phyloP scores from a whole-genome alignment of 30 jellyfish, hydroid and myxozoan species.

The Aurelia sp. region DNA sequence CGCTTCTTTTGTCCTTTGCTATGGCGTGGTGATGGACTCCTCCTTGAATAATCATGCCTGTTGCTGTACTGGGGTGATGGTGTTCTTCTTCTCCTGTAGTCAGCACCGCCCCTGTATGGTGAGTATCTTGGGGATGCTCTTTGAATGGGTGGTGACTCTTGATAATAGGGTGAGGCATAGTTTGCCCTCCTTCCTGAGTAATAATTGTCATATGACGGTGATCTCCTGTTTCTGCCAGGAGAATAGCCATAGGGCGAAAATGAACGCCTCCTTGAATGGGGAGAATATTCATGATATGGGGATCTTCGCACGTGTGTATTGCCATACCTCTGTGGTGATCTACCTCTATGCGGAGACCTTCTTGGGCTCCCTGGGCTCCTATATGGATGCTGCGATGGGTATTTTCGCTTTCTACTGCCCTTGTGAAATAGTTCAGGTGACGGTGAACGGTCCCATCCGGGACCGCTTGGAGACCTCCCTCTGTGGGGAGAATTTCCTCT shows the following conservation, averaged over 20 bases:
- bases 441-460: conserved; percentile 69
- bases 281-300: conserved; percentile 62
- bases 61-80: conserved; percentile 72
- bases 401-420: conserved; percentile 60
- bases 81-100: conserved; percentile 37
- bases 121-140: conserved; percentile 92
- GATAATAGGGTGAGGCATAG: conserved; percentile 62
- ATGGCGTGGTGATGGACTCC: conserved; percentile 47
- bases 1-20: conserved; percentile 52
- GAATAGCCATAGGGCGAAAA: conserved; percentile 66
- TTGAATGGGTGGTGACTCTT: conserved; percentile 76
- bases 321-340: conserved; percentile 38
- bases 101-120: conserved; percentile 76
- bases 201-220: conserved; percentile 72
- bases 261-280: conserved; percentile 53
- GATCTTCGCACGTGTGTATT: conserved; percentile 42
- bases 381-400: conserved; percentile 32
- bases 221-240: conserved; percentile 60
- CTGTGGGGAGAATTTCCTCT: conserved; percentile 39
- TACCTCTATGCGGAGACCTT: conserved; percentile 57
- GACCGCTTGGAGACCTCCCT: conserved; percentile 65
- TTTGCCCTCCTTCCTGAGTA: conserved; percentile 30
- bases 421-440: conserved; percentile 51
- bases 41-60: conserved; percentile 39
- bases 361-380: conserved; percentile 66